Evolutionary conservation across 1,140 invertebrate species (phyloP), one percentile per base, ranked within the genome.

Genomic region (Lepidurus arcticus): DNA sequence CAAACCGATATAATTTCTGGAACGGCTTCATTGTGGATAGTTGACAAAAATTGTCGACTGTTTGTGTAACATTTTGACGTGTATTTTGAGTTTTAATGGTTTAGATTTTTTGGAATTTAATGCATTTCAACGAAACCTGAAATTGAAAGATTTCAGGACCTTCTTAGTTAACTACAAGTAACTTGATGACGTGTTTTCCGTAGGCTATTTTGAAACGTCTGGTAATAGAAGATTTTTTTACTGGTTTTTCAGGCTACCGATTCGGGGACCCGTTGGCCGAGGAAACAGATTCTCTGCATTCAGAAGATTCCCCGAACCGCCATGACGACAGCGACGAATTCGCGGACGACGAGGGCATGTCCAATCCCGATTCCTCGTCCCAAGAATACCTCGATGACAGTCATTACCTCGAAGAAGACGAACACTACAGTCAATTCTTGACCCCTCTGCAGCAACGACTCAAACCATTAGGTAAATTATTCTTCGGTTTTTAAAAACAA

Each of bases 201-300:
- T 34, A 4, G 34, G 34, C 34, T 34, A 34, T 34, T 34, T 3
- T 34, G 2, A 34, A 34, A 34, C 2, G 34, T 44, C 53, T 87
- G 87, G 87, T 82, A 88, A 89, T 78, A 44, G 1, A 24, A 53
- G 4, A 42, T 77, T 6, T 34, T 77, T 16, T 13, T 1, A 26
- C 13, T 8, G 44, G 8, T 45, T 21, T 78, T 7, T 75, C 45
- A 80, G 91, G 91, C 87, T 91, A 91, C 81, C 88, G 88, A 80
- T 89, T 90, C 80, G 88, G 88, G 24, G 90, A 90, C 83, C 87
- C 89, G 26, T 83, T 92, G 8, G 90, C 91, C 83, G 92, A 89
- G 81, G 89, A 88, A 21, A 86, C 90, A 1, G 92, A 93, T 84
- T 90, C 89, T 7, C 84, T 90, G 79, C 86, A 88, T 53, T 90